phyloP scores from a whole-genome alignment of 2,113 vertebrate species.

The Apodemus speciosus region DNA sequence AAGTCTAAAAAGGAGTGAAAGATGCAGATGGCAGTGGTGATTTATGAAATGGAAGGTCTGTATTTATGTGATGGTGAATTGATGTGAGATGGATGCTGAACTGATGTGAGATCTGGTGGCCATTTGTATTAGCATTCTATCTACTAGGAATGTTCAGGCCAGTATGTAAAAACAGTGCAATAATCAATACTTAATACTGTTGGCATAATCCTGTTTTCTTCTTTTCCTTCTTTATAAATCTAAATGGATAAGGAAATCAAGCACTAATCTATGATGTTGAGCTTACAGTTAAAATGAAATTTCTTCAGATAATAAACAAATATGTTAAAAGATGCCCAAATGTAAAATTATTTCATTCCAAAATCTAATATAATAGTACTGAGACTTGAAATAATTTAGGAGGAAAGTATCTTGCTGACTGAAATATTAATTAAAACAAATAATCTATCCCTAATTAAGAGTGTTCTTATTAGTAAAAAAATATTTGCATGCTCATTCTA shows the following conservation, averaged over 20 bases:
- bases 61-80: not conserved
- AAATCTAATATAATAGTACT: constrained; percentile 24
- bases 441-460: constrained; percentile 17
- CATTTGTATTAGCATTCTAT: constrained; percentile 21
- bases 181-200: not conserved
- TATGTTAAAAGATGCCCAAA: constrained; percentile 33
- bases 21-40: not conserved
- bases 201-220: constrained; percentile 38
- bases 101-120: not conserved
- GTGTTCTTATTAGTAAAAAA: constrained; percentile 31
- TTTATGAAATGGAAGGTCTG: constrained; percentile 49
- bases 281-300: constrained; percentile 9
- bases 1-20: constrained; percentile 11
- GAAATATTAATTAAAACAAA: constrained; percentile 42
- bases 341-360: constrained; percentile 34
- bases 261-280: not conserved
- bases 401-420: not conserved
- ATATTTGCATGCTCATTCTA: constrained; percentile 68
- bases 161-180: constrained; percentile 1
- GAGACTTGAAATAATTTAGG: constrained; percentile 40
- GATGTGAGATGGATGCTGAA: not conserved
- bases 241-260: constrained; percentile 49
- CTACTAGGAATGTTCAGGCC: not conserved
- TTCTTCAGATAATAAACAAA: constrained; percentile 31
- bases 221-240: not conserved